Percentiles rank a stretch among this genome's conserved stretches.
Conservation (phyloP, 2,113 vertebrate species). For the Cacatua alba region DNA sequence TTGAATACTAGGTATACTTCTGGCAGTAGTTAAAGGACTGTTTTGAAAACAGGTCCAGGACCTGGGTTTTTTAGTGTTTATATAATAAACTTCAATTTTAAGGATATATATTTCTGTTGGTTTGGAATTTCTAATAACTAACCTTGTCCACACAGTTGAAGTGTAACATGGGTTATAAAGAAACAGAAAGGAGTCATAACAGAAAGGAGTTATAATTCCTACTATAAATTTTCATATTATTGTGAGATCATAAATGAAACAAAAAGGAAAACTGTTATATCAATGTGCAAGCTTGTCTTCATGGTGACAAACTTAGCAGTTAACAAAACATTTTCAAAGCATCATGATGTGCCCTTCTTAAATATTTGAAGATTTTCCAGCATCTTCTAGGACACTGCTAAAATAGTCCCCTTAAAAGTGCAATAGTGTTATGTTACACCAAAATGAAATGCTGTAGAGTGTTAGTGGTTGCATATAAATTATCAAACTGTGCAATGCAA, state of each 20-base stretch:
- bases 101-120: neutral
- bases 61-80: neutral
- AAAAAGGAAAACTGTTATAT: neutral
- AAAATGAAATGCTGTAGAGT: neutral
- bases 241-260: neutral
- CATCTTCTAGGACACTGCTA: neutral
- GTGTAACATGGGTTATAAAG: neutral
- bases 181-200: neutral
- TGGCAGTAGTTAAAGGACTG: neutral
- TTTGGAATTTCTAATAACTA: neutral
- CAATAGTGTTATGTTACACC: neutral
- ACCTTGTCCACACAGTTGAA: neutral
- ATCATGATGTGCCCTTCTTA: neutral
- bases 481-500: neutral
- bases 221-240: neutral
- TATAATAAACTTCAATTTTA: neutral
- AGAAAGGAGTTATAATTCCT: neutral
- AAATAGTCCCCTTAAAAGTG: neutral
- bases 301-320: neutral
- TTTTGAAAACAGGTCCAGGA: neutral
- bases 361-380: neutral
- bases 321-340: neutral
- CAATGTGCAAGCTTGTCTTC: neutral
- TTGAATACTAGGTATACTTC: neutral
- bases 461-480: neutral